Percentiles rank a stretch among this genome's conserved stretches.
Conservation (phyloP, 2,888 invertebrate species). For the Agriopis leucophaearia region DNA sequence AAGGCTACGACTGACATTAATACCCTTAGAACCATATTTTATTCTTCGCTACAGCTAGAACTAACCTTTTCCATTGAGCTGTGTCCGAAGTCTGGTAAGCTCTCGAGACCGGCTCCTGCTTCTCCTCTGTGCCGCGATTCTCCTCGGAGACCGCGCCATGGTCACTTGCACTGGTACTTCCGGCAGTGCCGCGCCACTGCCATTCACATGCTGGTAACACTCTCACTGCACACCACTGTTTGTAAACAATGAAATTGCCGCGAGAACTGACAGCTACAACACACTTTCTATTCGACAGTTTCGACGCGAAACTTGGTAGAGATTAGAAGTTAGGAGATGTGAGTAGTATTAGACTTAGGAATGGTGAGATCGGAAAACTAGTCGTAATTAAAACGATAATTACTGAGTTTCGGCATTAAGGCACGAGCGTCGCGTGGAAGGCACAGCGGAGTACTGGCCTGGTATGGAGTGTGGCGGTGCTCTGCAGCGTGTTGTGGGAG, state of each 20-base stretch:
- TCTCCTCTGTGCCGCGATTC: constrained; percentile 71
- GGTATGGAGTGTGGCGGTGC: background rate
- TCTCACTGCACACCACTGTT: constrained; percentile 35
- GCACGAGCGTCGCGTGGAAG: constrained; percentile 68
- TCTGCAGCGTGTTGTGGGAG: constrained; percentile 41
- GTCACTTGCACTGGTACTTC: constrained; percentile 18
- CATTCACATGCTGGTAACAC: constrained; percentile 37
- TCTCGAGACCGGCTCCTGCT: constrained; percentile 75
- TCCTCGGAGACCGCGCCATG: constrained; percentile 80
- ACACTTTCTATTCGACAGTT: constrained; percentile 19
- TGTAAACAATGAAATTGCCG: constrained; percentile 29
- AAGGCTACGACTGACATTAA: too few relatives aligned
- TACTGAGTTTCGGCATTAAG: constrained; percentile 47
- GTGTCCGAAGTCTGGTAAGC: constrained; percentile 70
- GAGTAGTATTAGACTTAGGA: background rate
- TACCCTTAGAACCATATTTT: background rate
- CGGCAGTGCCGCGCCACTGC: constrained; percentile 29
- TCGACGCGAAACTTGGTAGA: background rate
- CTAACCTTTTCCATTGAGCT: constrained; percentile 78
- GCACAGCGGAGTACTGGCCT: constrained; percentile 70
- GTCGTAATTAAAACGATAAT: constrained; percentile 42
- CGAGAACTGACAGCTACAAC: background rate
- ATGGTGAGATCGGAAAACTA: constrained; percentile 36
- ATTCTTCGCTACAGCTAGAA: background rate
- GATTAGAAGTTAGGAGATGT: background rate